A percentile compares a stretch with the other conserved stretches of the same genome.
These are phyloP conservation scores for Caenorhabditis sp. DNA, from an alignment of 2,888 invertebrate species.

Conservation along the genomic window DNA sequence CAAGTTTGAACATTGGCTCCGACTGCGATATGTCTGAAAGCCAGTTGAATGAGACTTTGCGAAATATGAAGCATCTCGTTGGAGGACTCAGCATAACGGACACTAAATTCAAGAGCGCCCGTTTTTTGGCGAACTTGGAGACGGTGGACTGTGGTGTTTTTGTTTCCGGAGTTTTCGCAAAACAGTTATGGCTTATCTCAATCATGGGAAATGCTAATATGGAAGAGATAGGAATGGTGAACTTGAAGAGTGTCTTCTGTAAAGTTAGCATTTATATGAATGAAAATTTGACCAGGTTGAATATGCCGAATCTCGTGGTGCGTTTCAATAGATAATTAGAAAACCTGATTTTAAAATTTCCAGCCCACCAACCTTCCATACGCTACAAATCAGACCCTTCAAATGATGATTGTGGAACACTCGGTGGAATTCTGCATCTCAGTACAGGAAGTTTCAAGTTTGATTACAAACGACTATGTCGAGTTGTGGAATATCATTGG, in stretches of 20 bases:
- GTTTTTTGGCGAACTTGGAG: conserved; percentile 3
- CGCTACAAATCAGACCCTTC: not conserved
- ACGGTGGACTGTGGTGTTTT: not conserved
- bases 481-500: not conserved
- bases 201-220: not conserved
- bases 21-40: not conserved
- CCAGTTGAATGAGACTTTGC: not conserved
- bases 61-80: conserved; percentile 6
- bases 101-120: not conserved
- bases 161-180: not conserved
- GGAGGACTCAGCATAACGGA: not conserved
- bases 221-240: conserved; percentile 34
- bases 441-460: conserved; percentile 4
- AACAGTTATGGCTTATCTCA: no score
- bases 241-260: conserved; percentile 22
- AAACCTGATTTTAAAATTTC: not conserved
- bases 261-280: not conserved
- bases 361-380: conserved; percentile 6
- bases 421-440: conserved; percentile 9
- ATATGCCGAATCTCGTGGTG: conserved; percentile 7
- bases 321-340: not conserved
- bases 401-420: not conserved
- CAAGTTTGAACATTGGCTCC: not conserved
- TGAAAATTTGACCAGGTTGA: not conserved
- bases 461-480: conserved; percentile 9